These are phyloP conservation scores for Cotesia vestalis DNA, from an alignment of 1,140 invertebrate species.

Conservation along the genomic window DNA sequence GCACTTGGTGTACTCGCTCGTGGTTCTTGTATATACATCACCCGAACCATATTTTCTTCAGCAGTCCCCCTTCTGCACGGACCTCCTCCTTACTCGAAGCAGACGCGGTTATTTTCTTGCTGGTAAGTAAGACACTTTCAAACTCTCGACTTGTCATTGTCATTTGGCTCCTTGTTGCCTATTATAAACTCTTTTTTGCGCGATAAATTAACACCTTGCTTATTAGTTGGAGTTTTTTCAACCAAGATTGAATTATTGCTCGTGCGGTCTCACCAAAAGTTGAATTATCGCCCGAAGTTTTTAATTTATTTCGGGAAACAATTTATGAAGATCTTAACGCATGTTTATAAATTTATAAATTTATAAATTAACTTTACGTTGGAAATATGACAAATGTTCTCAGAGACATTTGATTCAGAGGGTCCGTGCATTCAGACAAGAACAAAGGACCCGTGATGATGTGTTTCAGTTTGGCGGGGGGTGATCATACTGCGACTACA, in stretches of 20 bases:
- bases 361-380: too few relatives aligned
- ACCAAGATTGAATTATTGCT: constrained; percentile 42
- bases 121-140: too few relatives aligned
- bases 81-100: constrained; percentile 26
- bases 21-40: constrained; percentile 38
- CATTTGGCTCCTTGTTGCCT: constrained; percentile 8
- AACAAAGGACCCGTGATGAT: constrained; percentile 57
- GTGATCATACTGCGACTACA: constrained; percentile 21
- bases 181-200: constrained; percentile 47
- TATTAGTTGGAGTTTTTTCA: constrained; percentile 49
- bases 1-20: constrained; percentile 54
- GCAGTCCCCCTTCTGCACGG: constrained; percentile 27
- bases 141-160: too few relatives aligned
- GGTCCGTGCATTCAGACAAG: constrained; percentile 59
- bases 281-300: constrained; percentile 27
- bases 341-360: too few relatives aligned
- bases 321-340: neutral
- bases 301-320: neutral
- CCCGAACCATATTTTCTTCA: constrained; percentile 31
- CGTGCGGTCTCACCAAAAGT: constrained; percentile 9
- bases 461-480: constrained; percentile 38
- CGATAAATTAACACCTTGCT: constrained; percentile 53
- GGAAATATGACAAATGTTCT: constrained; percentile 48
- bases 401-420: constrained; percentile 55
- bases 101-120: neutral